phyloP scores from a whole-genome alignment of 2,797 vertebrate species.

The Mus spretus region DNA sequence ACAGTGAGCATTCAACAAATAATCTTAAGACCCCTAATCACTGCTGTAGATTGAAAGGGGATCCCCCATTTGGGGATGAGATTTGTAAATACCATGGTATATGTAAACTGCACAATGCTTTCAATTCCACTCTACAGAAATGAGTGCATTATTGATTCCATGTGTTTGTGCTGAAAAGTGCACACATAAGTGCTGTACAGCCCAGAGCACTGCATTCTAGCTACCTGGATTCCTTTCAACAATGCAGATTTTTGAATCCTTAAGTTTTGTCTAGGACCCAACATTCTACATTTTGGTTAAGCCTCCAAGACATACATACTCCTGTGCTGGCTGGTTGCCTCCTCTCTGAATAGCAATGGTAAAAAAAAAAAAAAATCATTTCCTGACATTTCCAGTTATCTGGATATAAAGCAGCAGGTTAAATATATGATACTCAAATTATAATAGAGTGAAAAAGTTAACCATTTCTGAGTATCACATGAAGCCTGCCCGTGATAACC shows the following conservation, averaged over 20 bases:
- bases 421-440: constrained; percentile 32
- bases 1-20: neutral
- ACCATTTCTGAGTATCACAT: neutral
- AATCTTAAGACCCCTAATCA: constrained; percentile 20
- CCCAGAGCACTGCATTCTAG: neutral
- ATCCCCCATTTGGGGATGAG: neutral
- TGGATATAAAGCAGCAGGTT: constrained; percentile 20
- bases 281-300: neutral
- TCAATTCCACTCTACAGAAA: neutral
- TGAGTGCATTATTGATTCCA: neutral
- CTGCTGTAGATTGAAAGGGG: neutral
- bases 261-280: neutral
- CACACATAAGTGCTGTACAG: neutral
- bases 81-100: neutral
- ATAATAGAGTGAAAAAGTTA: neutral
- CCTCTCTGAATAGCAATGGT: neutral
- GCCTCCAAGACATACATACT: neutral
- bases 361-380: constrained; percentile 34
- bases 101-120: neutral
- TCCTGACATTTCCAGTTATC: constrained; percentile 1
- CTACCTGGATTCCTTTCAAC: constrained; percentile 26
- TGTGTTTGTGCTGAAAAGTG: neutral
- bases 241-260: constrained; percentile 13
- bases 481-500: neutral
- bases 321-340: neutral